A percentile compares a stretch with the other conserved stretches of the same genome.
These are phyloP conservation scores for Anoplius nigerrimus DNA, from an alignment of 2,888 invertebrate genomes.

Conservation along the genomic window DNA sequence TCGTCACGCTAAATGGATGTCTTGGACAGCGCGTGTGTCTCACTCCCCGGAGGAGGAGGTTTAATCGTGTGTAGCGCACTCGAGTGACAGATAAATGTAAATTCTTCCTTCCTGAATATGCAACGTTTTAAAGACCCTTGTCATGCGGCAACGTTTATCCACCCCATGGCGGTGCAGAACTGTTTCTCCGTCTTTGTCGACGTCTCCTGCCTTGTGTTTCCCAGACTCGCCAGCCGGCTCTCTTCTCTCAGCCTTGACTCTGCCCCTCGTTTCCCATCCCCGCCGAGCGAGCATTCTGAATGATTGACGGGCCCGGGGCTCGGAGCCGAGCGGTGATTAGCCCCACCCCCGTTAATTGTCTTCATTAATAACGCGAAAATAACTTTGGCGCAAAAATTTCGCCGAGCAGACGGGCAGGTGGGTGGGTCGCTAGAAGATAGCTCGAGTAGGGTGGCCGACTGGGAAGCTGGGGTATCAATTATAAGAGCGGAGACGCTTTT, in stretches of 20 bases:
- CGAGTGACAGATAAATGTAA: constrained; percentile 49
- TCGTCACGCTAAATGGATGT: no score
- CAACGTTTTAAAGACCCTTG: constrained; percentile 41
- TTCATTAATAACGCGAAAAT: constrained; percentile 43
- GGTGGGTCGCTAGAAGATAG: not conserved
- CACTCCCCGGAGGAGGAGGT: not conserved
- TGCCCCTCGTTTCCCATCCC: constrained; percentile 3
- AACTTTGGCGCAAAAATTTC: constrained; percentile 20
- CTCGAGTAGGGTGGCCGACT: not conserved
- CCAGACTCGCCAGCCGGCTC: not conserved
- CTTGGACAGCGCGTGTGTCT: no score
- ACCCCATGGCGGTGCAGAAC: not conserved
- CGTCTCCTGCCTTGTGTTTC: not conserved
- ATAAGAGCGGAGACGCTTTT: constrained; percentile 24
- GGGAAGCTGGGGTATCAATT: constrained; percentile 29
- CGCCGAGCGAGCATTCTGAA: not conserved
- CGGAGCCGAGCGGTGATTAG: constrained; percentile 43
- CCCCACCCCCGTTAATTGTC: constrained; percentile 40
- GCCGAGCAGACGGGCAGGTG: not conserved
- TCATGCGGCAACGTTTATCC: constrained; percentile 24
- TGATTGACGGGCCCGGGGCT: constrained; percentile 39
- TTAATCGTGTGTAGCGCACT: constrained; percentile 41
- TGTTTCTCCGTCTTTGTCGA: not conserved
- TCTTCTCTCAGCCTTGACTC: not conserved
- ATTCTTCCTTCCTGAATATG: constrained; percentile 47